A percentile compares a stretch with the other conserved stretches of the same genome.
Evolutionary conservation across 2,888 invertebrate genomes (phyloP).

Genomic region (Phortica okadai): DNA sequence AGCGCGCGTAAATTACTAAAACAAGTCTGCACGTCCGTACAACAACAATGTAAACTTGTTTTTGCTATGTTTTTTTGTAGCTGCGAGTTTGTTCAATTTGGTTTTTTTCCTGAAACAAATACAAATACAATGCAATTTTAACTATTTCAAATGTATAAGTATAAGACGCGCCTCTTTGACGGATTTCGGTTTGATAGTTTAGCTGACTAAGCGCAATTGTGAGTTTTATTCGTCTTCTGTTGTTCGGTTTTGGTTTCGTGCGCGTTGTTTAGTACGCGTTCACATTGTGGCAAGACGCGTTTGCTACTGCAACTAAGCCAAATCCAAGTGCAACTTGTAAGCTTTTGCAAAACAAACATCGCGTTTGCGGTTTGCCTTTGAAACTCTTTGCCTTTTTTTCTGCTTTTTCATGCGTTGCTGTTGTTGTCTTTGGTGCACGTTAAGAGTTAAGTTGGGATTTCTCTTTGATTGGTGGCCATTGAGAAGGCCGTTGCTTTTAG

Average conservation of each 20-base stretch:
- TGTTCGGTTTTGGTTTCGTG: too few relatives aligned
- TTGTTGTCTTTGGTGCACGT: conserved; percentile 5
- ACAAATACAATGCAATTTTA: not conserved
- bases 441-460: conserved; percentile 15
- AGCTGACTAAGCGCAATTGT: not conserved
- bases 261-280: too few relatives aligned
- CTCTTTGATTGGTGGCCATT: conserved; percentile 22
- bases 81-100: not conserved
- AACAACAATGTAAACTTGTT: not conserved
- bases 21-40: not conserved
- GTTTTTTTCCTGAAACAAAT: not conserved
- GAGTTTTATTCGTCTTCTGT: too few relatives aligned
- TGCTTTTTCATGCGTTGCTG: not conserved
- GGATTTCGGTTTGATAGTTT: not conserved
- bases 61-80: not conserved
- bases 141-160: not conserved
- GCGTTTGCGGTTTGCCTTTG: not conserved
- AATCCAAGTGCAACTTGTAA: not conserved
- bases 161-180: not conserved
- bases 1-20: not conserved
- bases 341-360: not conserved
- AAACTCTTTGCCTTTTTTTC: not conserved
- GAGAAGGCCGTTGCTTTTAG: conserved; percentile 17
- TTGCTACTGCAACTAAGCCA: conserved; percentile 9
- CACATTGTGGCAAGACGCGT: not conserved